Evolutionary conservation across 2,113 vertebrate species (phyloP).

Genomic region (Anguilla japonica): DNA sequence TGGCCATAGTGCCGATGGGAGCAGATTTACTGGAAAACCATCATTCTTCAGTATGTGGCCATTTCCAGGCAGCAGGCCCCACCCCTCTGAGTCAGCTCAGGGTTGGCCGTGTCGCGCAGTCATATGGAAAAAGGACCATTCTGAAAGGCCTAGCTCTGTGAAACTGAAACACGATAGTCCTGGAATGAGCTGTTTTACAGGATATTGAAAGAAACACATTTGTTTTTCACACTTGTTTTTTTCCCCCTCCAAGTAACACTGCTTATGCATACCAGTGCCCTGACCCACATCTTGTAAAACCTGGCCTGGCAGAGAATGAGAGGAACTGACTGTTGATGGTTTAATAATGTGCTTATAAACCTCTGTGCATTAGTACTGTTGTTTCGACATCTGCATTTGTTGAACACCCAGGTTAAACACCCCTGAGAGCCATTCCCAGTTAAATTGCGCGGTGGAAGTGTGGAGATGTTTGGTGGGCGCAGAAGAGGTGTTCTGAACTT

Average conservation of each 20-base stretch:
- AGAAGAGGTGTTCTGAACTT: too few species aligned
- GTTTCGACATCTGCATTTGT: too few species aligned
- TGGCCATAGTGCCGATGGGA: background rate
- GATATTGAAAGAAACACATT: background rate
- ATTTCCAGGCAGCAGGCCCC: background rate
- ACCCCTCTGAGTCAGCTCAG: background rate
- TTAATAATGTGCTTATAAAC: too few species aligned
- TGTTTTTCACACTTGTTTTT: background rate
- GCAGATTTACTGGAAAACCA: background rate
- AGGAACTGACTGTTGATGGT: too few species aligned
- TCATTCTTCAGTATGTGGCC: background rate
- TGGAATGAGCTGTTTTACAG: background rate
- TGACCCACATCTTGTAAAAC: too few species aligned
- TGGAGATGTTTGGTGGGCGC: too few species aligned
- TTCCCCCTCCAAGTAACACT: background rate
- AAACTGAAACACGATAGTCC: background rate
- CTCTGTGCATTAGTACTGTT: too few species aligned
- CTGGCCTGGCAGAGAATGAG: too few species aligned
- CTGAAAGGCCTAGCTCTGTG: background rate
- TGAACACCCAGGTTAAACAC: too few species aligned
- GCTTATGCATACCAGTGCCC: background rate
- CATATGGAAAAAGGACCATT: background rate
- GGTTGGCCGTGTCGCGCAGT: background rate
- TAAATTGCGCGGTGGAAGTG: too few species aligned
- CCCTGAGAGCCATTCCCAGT: too few species aligned